Percentiles rank a stretch among this genome's conserved stretches.
These are phyloP conservation scores for Mesocricetus auratus DNA, from an alignment of 2,113 vertebrate genomes.

Conservation along the genomic window DNA sequence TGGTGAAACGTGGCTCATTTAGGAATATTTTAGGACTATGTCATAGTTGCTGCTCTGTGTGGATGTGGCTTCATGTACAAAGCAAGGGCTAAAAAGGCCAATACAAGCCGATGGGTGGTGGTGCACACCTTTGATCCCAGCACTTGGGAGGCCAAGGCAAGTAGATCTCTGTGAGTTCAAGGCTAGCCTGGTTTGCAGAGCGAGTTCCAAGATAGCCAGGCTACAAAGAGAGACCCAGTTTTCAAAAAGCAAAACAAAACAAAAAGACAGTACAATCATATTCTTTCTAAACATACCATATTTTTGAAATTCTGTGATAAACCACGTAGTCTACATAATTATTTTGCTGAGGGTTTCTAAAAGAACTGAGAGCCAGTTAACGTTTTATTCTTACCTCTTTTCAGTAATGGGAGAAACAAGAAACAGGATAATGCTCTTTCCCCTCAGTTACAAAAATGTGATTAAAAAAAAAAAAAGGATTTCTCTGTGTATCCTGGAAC, in stretches of 20 bases:
- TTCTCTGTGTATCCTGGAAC: neutral
- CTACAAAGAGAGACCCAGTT: neutral
- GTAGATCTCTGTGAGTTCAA: neutral
- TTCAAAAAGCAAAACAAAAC: neutral
- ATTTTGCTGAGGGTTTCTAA: neutral
- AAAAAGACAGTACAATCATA: neutral
- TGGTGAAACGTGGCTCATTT: too few relatives aligned
- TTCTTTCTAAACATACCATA: neutral
- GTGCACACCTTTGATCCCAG: neutral
- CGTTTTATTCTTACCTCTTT: neutral
- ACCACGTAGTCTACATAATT: neutral
- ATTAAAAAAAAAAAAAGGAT: too few relatives aligned
- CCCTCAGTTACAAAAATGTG: conserved; percentile 1
- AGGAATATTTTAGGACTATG: neutral
- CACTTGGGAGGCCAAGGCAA: neutral
- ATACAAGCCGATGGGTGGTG: neutral
- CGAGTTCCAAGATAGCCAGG: neutral
- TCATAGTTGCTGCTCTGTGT: conserved; percentile 26
- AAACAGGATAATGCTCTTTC: neutral
- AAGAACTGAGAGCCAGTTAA: neutral
- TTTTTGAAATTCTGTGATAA: neutral
- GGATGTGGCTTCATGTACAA: neutral
- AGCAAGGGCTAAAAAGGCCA: neutral
- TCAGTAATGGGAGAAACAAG: neutral
- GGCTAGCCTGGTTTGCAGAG: neutral